phyloP scores from a whole-genome alignment of 1,140 invertebrate species.

The Batillaria attramentaria region DNA sequence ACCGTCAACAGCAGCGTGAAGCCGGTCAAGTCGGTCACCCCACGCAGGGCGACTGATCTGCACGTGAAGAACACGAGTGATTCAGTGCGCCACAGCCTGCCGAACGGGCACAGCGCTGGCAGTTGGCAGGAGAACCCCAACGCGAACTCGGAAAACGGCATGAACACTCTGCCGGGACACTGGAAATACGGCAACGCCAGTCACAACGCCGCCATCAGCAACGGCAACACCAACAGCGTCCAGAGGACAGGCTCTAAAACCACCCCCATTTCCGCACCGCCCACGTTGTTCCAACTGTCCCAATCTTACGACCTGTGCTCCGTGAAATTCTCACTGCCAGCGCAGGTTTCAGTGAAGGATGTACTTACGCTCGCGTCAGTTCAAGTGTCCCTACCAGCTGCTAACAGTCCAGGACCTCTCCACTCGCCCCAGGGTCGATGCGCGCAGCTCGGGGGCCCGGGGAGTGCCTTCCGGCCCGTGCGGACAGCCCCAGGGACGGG shows the following conservation, averaged over 20 bases:
- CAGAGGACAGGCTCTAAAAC: background rate
- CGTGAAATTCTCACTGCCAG: constrained; percentile 16
- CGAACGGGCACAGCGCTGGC: background rate
- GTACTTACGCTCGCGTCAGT: background rate
- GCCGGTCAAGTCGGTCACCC: background rate
- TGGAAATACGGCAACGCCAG: constrained; percentile 25
- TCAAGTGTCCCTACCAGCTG: constrained; percentile 27
- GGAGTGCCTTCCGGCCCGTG: constrained; percentile 57
- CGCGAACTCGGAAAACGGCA: background rate
- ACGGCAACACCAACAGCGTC: background rate
- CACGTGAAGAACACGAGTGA: background rate
- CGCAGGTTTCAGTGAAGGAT: background rate
- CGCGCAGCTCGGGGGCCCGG: constrained; percentile 50
- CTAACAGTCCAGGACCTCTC: constrained; percentile 16
- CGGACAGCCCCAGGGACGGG: constrained; percentile 35
- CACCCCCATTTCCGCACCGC: background rate
- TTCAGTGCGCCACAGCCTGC: no score
- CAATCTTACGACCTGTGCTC: constrained; percentile 33
- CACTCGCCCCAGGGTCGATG: constrained; percentile 46
- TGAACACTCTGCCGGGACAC: constrained; percentile 31
- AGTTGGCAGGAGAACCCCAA: background rate
- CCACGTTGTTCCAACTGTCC: constrained; percentile 34
- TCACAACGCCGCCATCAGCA: background rate
- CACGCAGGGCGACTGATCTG: background rate
- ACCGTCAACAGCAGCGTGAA: background rate